A percentile compares a stretch with the other conserved stretches of the same genome.
Conservation (phyloP, 64 coral and sea anemone genomes). For the Stichodactyla mertensii region DNA sequence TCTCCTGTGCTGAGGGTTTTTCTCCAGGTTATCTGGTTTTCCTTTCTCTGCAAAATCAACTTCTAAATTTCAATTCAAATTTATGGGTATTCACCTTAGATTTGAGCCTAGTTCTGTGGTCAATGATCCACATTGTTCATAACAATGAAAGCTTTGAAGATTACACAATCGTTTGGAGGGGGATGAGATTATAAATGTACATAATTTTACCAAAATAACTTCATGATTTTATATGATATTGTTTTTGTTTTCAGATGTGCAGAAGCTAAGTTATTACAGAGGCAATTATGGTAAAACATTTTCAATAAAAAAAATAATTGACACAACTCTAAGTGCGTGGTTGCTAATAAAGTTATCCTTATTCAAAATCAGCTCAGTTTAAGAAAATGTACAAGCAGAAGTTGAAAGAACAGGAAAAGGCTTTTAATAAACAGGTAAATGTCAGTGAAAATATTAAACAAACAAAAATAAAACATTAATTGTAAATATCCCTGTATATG, state of each 20-base stretch:
- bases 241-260: constrained; percentile 47
- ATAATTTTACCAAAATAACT: neutral
- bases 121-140: too few relatives aligned
- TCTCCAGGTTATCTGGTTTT: too few relatives aligned
- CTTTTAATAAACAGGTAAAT: constrained; percentile 82
- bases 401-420: constrained; percentile 93
- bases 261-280: constrained; percentile 71
- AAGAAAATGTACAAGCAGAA: constrained; percentile 99
- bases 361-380: constrained; percentile 56
- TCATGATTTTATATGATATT: neutral
- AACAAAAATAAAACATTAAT: neutral
- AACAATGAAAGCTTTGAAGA: too few relatives aligned
- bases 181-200: too few relatives aligned
- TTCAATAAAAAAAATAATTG: neutral
- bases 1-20: too few relatives aligned
- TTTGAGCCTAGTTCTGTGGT: too few relatives aligned
- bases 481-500: neutral
- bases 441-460: neutral
- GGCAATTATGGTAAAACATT: constrained; percentile 65
- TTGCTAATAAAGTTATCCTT: neutral
- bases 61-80: too few relatives aligned
- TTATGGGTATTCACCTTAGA: too few relatives aligned
- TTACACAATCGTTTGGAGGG: too few relatives aligned
- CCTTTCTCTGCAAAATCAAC: too few relatives aligned
- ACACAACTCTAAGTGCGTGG: constrained; percentile 45